Evolutionary conservation across 2,113 vertebrate genomes (phyloP).

Genomic region (Psilopsiagon aymara): DNA sequence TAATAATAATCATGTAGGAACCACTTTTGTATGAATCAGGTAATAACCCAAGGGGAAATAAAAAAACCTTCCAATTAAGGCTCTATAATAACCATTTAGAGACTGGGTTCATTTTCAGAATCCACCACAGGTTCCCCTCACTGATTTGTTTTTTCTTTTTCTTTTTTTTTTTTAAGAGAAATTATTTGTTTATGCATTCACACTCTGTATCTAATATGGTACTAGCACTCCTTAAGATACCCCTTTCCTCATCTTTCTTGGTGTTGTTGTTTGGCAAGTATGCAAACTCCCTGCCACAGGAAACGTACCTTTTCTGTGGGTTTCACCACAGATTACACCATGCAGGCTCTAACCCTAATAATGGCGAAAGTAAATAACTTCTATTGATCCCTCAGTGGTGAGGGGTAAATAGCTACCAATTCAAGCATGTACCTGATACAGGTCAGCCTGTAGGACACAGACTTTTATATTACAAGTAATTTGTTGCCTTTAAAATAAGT

Average conservation of each 20-base stretch:
- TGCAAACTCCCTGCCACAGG: not conserved
- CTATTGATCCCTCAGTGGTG: not conserved
- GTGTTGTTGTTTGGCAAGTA: not conserved
- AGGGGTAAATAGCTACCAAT: not conserved
- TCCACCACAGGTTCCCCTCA: not conserved
- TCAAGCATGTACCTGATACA: not conserved
- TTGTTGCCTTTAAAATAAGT: not conserved
- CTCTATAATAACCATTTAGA: not conserved
- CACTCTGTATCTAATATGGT: not conserved
- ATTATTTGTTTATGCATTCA: not conserved
- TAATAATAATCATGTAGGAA: not conserved
- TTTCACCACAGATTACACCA: not conserved
- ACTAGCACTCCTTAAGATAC: not conserved
- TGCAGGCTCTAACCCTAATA: not conserved
- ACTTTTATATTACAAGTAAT: not conserved
- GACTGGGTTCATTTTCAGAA: not conserved
- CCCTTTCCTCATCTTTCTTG: not conserved
- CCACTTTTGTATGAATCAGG: not conserved
- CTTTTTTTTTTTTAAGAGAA: not conserved
- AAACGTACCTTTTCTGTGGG: not conserved
- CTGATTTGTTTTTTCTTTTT: not conserved
- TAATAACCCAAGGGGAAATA: not conserved
- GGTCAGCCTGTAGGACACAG: not conserved
- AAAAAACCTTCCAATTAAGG: not conserved
- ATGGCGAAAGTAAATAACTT: not conserved